phyloP scores from a whole-genome alignment of 2,888 invertebrate species.

The Mesorhabditis sp. region DNA sequence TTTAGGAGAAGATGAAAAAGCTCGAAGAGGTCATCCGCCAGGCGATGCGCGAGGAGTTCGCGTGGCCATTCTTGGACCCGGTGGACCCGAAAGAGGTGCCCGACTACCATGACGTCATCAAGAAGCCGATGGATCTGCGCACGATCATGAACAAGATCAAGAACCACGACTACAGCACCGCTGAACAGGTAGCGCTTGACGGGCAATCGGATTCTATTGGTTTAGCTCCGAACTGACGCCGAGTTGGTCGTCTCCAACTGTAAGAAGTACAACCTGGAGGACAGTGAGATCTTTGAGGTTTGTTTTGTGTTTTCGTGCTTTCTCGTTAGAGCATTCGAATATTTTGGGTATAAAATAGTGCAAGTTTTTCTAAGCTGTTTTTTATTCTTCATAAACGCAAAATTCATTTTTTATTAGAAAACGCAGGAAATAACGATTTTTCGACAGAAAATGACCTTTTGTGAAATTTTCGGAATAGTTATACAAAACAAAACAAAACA shows the following conservation, averaged over 20 bases:
- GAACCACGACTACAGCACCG: conserved; percentile 29
- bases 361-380: too few species aligned
- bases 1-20: conserved; percentile 26
- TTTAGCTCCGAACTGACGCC: conserved; percentile 36
- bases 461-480: too few species aligned
- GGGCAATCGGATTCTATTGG: conserved; percentile 6
- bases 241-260: conserved; percentile 90
- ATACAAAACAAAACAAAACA: too few species aligned
- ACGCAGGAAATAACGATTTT: background rate
- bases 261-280: conserved; percentile 92
- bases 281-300: conserved; percentile 77
- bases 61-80: conserved; percentile 42
- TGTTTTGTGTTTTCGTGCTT: background rate
- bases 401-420: too few species aligned
- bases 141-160: conserved; percentile 67
- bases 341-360: too few species aligned
- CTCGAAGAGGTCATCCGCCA: conserved; percentile 32
- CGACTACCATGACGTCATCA: conserved; percentile 82
- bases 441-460: background rate
- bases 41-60: conserved; percentile 33
- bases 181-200: conserved; percentile 20
- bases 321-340: too few species aligned
- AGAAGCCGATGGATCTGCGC: conserved; percentile 91
- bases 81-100: conserved; percentile 42
- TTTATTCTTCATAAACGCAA: too few species aligned